Conservation (phyloP, 2,888 invertebrate genomes). For the Halictus quadricinctus region DNA sequence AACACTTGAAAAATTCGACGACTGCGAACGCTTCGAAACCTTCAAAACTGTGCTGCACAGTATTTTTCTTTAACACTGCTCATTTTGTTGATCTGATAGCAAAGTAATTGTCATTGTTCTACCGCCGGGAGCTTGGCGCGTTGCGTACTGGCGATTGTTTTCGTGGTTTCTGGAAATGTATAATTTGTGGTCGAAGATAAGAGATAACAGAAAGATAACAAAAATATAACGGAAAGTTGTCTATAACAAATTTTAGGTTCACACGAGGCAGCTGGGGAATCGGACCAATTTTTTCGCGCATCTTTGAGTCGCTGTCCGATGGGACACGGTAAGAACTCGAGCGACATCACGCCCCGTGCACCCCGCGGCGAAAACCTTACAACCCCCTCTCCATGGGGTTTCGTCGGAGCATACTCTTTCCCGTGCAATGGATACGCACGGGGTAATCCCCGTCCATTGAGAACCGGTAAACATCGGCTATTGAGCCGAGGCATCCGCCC, state of each 20-base stretch:
- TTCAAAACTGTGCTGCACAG: neutral
- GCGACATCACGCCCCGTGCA: slow-evolving; percentile 63
- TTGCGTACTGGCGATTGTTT: neutral
- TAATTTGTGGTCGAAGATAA: too few species aligned
- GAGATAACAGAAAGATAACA: too few species aligned
- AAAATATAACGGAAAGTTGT: neutral
- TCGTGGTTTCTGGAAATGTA: neutral
- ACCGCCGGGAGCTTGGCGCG: neutral
- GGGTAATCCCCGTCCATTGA: slow-evolving; percentile 73
- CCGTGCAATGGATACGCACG: slow-evolving; percentile 59
- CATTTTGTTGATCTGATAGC: slow-evolving; percentile 2
- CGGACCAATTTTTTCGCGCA: neutral
- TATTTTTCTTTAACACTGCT: neutral
- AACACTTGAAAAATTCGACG: too few species aligned
- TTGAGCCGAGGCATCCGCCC: slow-evolving; percentile 67
- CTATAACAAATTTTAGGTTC: neutral
- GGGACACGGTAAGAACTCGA: slow-evolving; percentile 48
- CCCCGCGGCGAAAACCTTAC: slow-evolving; percentile 54
- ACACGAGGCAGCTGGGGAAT: neutral
- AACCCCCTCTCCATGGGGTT: slow-evolving; percentile 56
- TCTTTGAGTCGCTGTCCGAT: slow-evolving; percentile 14
- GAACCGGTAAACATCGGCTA: slow-evolving; percentile 74
- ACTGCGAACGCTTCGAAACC: neutral
- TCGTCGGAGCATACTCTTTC: slow-evolving; percentile 51
- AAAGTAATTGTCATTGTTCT: neutral